These are phyloP conservation scores for Dasyornis broadbenti DNA, from an alignment of 2,113 vertebrate species.

Conservation along the genomic window DNA sequence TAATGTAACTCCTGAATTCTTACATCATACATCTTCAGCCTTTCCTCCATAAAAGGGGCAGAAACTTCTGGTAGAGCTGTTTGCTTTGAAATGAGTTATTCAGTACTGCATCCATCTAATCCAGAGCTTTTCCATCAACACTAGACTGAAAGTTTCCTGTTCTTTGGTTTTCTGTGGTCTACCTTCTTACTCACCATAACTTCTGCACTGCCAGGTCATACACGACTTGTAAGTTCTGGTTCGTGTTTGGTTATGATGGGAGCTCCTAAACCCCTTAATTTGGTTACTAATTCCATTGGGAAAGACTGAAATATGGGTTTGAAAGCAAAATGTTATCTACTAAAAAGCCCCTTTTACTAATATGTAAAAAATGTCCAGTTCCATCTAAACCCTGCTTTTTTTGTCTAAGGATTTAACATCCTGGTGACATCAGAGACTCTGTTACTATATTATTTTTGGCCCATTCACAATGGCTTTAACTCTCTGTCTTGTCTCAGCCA, in stretches of 20 bases:
- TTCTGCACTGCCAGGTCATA: conserved; percentile 13
- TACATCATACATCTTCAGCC: conserved; percentile 36
- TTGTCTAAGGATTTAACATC: not conserved
- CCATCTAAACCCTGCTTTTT: not conserved
- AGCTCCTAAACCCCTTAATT: not conserved
- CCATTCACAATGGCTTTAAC: not conserved
- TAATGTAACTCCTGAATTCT: not conserved
- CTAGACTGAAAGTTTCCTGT: conserved; percentile 26
- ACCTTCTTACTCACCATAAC: conserved; percentile 28
- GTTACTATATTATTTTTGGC: conserved; percentile 38
- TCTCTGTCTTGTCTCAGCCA: conserved; percentile 23
- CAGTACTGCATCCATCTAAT: conserved; percentile 22
- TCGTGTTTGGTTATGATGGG: not conserved
- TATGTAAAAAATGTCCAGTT: conserved; percentile 1
- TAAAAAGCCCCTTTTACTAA: not conserved
- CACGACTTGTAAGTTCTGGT: conserved; percentile 1
- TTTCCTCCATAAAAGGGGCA: conserved; percentile 42
- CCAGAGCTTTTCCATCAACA: conserved; percentile 36
- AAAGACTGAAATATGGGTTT: not conserved
- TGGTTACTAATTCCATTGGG: not conserved
- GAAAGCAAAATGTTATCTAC: conserved; percentile 4
- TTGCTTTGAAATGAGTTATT: conserved; percentile 58
- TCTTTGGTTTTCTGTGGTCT: conserved; percentile 36
- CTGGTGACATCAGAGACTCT: conserved; percentile 1
- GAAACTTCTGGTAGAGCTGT: conserved; percentile 31